Conservation (phyloP, 1,140 invertebrate genomes). For the Sitodiplosis mosellana region DNA sequence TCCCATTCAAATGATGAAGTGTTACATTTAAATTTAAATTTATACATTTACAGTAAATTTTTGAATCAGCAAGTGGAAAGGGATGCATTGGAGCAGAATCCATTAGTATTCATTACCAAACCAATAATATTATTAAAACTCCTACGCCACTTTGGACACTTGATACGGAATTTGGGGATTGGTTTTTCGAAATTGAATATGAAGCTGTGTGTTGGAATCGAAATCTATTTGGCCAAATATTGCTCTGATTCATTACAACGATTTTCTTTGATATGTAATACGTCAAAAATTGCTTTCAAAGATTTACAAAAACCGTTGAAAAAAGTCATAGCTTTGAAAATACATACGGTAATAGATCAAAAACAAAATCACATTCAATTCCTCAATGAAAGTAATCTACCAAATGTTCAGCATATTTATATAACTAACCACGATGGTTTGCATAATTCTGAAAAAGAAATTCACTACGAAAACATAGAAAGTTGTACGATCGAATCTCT, state of each 20-base stretch:
- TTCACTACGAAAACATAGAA: neutral
- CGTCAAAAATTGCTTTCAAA: neutral
- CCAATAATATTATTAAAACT: neutral
- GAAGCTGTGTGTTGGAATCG: neutral
- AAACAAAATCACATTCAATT: neutral
- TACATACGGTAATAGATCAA: neutral
- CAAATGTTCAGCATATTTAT: neutral
- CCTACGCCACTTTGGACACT: neutral
- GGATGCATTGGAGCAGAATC: neutral
- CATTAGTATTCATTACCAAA: neutral
- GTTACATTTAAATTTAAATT: too few species aligned
- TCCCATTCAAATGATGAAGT: too few species aligned
- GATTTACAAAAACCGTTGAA: neutral
- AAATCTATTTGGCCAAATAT: neutral
- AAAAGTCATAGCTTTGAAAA: neutral
- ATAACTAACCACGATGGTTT: neutral
- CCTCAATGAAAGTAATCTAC: neutral
- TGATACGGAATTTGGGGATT: neutral
- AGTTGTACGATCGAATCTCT: neutral
- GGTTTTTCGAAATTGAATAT: neutral
- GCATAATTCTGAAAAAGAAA: neutral
- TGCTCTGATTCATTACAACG: neutral
- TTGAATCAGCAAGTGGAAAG: too few species aligned
- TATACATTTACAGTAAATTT: too few species aligned
- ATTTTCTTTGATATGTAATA: neutral